Conservation (phyloP, 2,113 vertebrate genomes). For the Malaclemys terrapin region DNA sequence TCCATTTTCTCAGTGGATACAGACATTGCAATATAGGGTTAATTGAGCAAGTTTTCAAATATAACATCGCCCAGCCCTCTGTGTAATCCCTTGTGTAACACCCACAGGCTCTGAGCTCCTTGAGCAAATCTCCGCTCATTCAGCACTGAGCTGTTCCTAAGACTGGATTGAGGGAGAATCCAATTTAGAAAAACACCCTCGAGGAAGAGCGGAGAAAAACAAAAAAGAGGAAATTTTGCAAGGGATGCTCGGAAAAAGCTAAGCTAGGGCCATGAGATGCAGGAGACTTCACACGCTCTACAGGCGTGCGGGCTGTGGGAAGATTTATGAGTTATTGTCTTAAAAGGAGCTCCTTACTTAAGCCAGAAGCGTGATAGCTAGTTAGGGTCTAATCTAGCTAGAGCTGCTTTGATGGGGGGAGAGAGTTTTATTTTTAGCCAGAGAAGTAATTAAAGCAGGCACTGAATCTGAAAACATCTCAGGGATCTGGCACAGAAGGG, state of each 20-base stretch:
- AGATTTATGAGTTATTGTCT: not conserved
- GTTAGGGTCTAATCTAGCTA: not conserved
- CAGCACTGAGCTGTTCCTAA: slow-evolving; percentile 63
- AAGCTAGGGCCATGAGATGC: accelerated
- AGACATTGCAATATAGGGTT: not conserved
- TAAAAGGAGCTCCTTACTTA: not conserved
- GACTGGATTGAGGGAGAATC: slow-evolving; percentile 62
- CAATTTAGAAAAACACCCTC: slow-evolving; percentile 67
- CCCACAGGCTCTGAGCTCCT: slow-evolving; percentile 60
- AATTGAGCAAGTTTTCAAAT: not conserved
- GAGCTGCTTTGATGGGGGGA: slow-evolving; percentile 31
- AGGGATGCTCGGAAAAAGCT: not conserved
- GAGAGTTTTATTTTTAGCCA: slow-evolving; percentile 47
- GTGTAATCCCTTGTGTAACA: slow-evolving; percentile 51
- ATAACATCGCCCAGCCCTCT: accelerated
- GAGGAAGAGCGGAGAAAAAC: not conserved
- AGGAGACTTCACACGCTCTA: accelerated
- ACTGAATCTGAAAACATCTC: not conserved
- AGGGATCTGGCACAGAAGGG: not conserved
- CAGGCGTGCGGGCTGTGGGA: not conserved
- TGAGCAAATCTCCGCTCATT: slow-evolving; percentile 58
- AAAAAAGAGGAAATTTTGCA: not conserved
- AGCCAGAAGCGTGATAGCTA: not conserved
- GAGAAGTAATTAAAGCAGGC: slow-evolving; percentile 57
- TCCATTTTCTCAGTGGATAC: not conserved